These are phyloP conservation scores for Syrrhaptes paradoxus DNA, from an alignment of 2,113 vertebrate species.

Conservation along the genomic window DNA sequence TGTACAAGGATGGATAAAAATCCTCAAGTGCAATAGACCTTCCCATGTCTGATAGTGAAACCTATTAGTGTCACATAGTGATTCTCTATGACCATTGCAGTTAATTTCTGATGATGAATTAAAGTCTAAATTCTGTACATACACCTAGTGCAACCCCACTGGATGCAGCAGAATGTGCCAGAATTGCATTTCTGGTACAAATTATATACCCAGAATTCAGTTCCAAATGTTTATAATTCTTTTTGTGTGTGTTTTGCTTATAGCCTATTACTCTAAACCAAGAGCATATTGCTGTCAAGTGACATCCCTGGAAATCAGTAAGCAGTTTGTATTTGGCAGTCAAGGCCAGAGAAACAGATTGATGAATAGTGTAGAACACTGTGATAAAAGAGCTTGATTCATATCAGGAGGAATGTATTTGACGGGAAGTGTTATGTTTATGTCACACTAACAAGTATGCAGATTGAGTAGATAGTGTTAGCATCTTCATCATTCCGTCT, in stretches of 20 bases:
- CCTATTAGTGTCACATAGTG: neutral
- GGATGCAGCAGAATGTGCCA: neutral
- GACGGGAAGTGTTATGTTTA: constrained; percentile 36
- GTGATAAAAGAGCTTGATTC: constrained; percentile 48
- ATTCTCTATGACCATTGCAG: neutral
- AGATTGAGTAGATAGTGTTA: constrained; percentile 40
- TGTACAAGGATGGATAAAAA: neutral
- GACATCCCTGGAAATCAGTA: constrained; percentile 33
- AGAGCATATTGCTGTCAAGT: constrained; percentile 24
- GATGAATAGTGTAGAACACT: constrained; percentile 8
- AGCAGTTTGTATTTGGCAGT: constrained; percentile 40
- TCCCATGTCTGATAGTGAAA: neutral
- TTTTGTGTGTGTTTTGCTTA: neutral
- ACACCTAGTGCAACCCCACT: neutral
- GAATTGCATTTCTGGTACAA: neutral
- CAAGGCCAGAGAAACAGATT: constrained; percentile 23
- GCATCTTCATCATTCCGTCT: constrained; percentile 16
- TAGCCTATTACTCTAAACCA: constrained; percentile 17
- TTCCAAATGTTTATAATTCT: neutral
- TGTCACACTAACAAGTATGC: constrained; percentile 55
- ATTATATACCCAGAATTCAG: neutral
- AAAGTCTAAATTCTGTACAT: neutral
- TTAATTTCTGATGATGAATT: neutral
- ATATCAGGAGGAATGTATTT: constrained; percentile 6
- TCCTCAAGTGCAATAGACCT: neutral